Percentiles rank a stretch among this genome's conserved stretches.
These are phyloP conservation scores for Marcusenius ussheri DNA, from an alignment of 2,113 vertebrate genomes.

Conservation along the genomic window DNA sequence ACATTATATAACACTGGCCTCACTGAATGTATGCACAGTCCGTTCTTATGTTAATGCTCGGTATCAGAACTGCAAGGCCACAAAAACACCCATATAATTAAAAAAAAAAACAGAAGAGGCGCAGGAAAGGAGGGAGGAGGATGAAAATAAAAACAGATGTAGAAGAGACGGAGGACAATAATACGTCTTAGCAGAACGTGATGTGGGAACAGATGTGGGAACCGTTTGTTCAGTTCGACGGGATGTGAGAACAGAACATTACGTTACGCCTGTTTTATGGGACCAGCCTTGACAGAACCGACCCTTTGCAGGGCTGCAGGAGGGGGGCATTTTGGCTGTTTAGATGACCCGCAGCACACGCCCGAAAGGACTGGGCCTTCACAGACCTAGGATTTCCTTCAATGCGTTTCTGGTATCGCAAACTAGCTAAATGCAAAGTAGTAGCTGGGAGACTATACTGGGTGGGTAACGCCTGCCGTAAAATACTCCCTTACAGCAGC, in stretches of 20 bases:
- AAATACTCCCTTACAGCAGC: not conserved
- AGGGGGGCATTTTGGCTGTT: not conserved
- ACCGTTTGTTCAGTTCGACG: not conserved
- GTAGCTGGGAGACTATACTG: not conserved
- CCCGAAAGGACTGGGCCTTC: not conserved
- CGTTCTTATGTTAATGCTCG: not conserved
- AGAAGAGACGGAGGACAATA: not conserved
- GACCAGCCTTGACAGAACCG: not conserved
- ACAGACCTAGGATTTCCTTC: not conserved
- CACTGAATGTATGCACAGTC: not conserved
- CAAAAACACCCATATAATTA: not conserved
- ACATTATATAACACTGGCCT: not conserved
- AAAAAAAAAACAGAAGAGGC: not conserved
- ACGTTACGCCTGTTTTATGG: not conserved
- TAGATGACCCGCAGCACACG: not conserved
- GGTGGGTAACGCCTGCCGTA: not conserved
- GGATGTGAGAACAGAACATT: not conserved
- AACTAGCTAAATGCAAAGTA: not conserved
- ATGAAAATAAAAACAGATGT: constrained; percentile 1
- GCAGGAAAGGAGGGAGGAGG: not conserved
- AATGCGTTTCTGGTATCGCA: not conserved
- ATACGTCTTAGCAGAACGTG: not conserved
- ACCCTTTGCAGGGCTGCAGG: not conserved
- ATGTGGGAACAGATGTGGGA: not conserved
- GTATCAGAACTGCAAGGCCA: not conserved